Base-by-base conservation (phyloP, 2,797 vertebrate genomes). In the Chelidonichthys spinosus region DNA sequence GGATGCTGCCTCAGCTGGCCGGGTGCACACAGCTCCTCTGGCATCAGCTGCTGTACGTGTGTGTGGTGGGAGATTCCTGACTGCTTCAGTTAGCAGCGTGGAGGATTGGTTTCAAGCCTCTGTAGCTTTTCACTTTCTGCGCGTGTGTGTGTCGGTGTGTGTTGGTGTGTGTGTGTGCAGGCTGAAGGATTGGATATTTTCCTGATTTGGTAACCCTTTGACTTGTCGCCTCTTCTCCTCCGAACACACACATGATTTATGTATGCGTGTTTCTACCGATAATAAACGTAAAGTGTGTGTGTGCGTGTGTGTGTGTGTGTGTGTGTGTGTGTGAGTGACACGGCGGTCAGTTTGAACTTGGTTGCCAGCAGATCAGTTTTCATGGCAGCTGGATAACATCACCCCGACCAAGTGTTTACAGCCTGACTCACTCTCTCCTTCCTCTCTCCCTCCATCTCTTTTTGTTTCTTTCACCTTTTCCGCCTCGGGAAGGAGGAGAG, bases 331-430 rank as follows among this genome's bases (percentile, higher is more conserved):
- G 65, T 42, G 40, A 1, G 40, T 46, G 76, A 63, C 69, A 46
- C 3, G 32, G 59, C 42, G 42, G 54, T 79, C 44, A 55, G 33
- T 58, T 47, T 70, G 70, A 74, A 81, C 78, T 76, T 50, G 55
- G 73, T 76, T 70, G 54, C 69, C 68, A 37, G 15, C 64, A 68
- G 85, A 86, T 91, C 85, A 79, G 81, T 78, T 90, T 92, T 89
- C 89, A 86, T 67, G 73, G 84, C 81, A 87, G 87, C 90, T 89
- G 91, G 87, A 88, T 81, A 85, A 82, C 82, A 78, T 91, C 91
- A 81, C 55, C 49, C 72, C 47, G 32, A 82, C 83, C 44, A 71
- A 87, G 84, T 91, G 89, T 92, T 93, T 90, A 91, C 69, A 80
- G 83, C 69, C 75, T 89, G 87, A 90, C 74, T 88, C 74, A 83